Evolutionary conservation across 2,113 vertebrate species (phyloP).

Genomic region (Cinclus mexicanus): DNA sequence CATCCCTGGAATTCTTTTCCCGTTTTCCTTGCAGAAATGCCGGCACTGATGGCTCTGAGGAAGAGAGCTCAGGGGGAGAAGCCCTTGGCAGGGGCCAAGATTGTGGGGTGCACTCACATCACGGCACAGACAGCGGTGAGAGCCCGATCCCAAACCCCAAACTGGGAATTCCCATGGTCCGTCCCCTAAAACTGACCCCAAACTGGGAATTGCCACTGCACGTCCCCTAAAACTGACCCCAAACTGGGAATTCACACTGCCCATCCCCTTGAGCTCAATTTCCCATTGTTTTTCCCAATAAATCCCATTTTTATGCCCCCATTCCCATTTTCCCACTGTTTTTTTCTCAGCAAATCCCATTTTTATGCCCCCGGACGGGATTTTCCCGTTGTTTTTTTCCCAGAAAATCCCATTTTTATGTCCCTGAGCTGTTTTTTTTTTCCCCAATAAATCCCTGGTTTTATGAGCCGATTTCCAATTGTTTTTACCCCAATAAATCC

Average conservation of each 20-base stretch:
- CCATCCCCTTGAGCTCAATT: too few species aligned
- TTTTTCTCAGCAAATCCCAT: too few species aligned
- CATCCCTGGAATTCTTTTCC: background rate
- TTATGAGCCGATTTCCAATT: too few species aligned
- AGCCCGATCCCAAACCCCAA: accelerated
- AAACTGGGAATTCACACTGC: background rate
- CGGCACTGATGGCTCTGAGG: slow-evolving; percentile 95
- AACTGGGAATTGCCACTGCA: background rate
- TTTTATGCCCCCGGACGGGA: too few species aligned
- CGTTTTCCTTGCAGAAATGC: slow-evolving; percentile 85
- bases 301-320: too few species aligned
- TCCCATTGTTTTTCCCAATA: too few species aligned
- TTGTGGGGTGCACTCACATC: slow-evolving; percentile 98
- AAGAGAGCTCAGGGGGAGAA: slow-evolving; percentile 99
- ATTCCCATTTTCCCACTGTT: too few species aligned
- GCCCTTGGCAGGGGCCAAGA: slow-evolving; percentile 94
- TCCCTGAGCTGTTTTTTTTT: too few species aligned
- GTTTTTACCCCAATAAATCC: too few species aligned
- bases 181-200: background rate
- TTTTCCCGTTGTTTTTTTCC: too few species aligned
- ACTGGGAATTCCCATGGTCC: background rate
- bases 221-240: background rate
- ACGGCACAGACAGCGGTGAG: slow-evolving; percentile 97
- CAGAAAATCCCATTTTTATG: too few species aligned
- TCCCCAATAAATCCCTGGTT: too few species aligned